A percentile compares a stretch with the other conserved stretches of the same genome.
Evolutionary conservation across 2,888 invertebrate genomes (phyloP).

Genomic region (Hanleya hanleyi): DNA sequence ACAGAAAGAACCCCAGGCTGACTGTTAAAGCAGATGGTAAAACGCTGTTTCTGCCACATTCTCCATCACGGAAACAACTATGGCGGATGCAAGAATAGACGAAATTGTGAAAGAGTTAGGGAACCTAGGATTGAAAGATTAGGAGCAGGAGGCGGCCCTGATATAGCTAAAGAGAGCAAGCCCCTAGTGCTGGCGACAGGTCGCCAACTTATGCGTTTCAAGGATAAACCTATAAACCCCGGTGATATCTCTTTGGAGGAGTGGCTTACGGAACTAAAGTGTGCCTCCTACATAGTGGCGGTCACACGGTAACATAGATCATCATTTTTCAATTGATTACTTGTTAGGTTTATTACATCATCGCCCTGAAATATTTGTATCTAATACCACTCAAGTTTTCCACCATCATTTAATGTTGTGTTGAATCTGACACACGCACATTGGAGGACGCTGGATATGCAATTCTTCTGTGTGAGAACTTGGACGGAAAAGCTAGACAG

Average conservation of each 20-base stretch:
- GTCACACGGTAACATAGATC: too few species aligned
- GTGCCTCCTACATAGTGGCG: too few species aligned
- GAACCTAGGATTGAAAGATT: neutral
- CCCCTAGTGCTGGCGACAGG: conserved; percentile 3
- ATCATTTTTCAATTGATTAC: too few species aligned
- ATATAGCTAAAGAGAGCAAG: neutral
- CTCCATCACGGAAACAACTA: too few species aligned
- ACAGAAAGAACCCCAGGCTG: too few species aligned
- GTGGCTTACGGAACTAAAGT: conserved; percentile 12
- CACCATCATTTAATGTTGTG: too few species aligned
- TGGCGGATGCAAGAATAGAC: neutral
- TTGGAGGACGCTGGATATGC: neutral
- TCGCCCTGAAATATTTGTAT: too few species aligned
- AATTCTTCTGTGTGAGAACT: conserved; percentile 9
- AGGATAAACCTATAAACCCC: conserved; percentile 8
- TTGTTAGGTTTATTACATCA: too few species aligned
- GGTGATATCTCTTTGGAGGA: conserved; percentile 8
- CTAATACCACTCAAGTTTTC: too few species aligned
- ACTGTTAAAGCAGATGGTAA: too few species aligned
- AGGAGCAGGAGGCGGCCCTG: neutral
- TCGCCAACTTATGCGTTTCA: conserved; percentile 2
- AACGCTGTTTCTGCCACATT: too few species aligned
- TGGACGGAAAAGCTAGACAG: conserved; percentile 14
- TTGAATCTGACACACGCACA: neutral
- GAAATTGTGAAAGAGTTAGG: neutral